phyloP scores from a whole-genome alignment of 2,113 vertebrate genomes.

The Ptilorrhoa leucosticta region DNA sequence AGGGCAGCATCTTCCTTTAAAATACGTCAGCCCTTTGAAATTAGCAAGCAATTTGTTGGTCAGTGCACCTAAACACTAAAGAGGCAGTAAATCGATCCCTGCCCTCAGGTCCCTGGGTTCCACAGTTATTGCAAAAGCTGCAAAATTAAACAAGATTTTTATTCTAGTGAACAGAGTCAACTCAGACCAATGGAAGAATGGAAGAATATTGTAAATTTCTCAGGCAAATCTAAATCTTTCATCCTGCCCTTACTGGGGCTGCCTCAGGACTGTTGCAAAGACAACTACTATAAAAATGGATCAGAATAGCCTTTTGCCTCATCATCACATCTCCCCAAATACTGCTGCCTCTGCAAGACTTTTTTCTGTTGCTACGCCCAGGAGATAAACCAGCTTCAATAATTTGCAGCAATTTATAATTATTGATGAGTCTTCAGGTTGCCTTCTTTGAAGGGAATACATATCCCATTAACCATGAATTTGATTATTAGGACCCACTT shows the following conservation, averaged over 20 bases:
- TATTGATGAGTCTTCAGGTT: conserved; percentile 2
- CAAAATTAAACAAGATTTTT: conserved; percentile 12
- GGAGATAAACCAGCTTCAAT: not conserved
- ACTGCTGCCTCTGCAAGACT: not conserved
- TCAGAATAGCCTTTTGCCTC: not conserved
- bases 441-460: not conserved
- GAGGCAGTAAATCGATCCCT: not conserved
- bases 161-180: not conserved
- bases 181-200: not conserved
- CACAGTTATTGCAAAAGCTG: not conserved
- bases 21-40: not conserved
- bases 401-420: not conserved
- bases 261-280: not conserved
- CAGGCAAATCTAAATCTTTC: not conserved
- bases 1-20: not conserved
- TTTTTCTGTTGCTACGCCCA: not conserved
- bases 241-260: not conserved
- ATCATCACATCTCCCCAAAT: not conserved
- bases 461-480: not conserved
- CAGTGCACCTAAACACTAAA: not conserved
- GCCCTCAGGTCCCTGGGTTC: not conserved
- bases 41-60: not conserved
- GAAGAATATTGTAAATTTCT: not conserved
- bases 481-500: not conserved
- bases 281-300: not conserved